A percentile compares a stretch with the other conserved stretches of the same genome.
phyloP scores from a whole-genome alignment of 2,797 vertebrate genomes.

The Microchirus variegatus region DNA sequence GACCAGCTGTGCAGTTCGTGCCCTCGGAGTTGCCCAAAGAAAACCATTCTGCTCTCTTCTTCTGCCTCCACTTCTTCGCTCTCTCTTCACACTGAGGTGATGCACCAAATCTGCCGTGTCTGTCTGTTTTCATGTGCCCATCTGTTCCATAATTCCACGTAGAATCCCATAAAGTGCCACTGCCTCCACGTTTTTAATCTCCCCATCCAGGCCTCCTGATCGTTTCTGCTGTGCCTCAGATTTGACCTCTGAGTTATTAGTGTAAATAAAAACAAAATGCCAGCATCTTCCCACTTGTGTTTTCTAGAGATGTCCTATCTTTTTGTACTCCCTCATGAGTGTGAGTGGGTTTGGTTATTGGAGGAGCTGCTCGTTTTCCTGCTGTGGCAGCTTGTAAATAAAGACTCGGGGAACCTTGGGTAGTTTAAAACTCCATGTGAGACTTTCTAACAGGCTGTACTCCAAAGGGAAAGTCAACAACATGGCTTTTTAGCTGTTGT shows the following conservation, averaged over 20 bases:
- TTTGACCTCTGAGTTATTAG: constrained; percentile 2
- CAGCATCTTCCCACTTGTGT: constrained; percentile 46
- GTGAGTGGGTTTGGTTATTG: constrained; percentile 25
- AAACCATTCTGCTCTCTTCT: constrained; percentile 92
- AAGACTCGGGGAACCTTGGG: constrained; percentile 23
- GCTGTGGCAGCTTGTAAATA: constrained; percentile 34
- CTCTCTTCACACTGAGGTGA: constrained; percentile 83
- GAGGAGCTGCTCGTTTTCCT: constrained; percentile 46
- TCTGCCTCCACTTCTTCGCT: constrained; percentile 82
- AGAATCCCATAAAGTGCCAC: constrained; percentile 2
- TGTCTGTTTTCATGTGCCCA: constrained; percentile 38
- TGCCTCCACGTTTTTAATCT: background rate
- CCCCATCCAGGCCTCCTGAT: constrained; percentile 6
- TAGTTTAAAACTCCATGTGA: constrained; percentile 15
- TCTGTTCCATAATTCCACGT: constrained; percentile 12
- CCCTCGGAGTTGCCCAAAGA: constrained; percentile 97
- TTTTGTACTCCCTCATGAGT: constrained; percentile 34
- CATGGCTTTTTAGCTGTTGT: background rate
- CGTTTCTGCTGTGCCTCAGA: constrained; percentile 2
- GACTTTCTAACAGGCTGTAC: constrained; percentile 9
- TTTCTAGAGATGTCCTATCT: constrained; percentile 2
- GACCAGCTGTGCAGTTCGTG: constrained; percentile 66
- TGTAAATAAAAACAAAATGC: constrained; percentile 12
- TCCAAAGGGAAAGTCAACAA: background rate
- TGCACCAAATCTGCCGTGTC: constrained; percentile 50